Evolutionary conservation across 2,888 invertebrate genomes (phyloP), one percentile per base, ranked within the genome.

Genomic region (Odontocolon sp.): DNA sequence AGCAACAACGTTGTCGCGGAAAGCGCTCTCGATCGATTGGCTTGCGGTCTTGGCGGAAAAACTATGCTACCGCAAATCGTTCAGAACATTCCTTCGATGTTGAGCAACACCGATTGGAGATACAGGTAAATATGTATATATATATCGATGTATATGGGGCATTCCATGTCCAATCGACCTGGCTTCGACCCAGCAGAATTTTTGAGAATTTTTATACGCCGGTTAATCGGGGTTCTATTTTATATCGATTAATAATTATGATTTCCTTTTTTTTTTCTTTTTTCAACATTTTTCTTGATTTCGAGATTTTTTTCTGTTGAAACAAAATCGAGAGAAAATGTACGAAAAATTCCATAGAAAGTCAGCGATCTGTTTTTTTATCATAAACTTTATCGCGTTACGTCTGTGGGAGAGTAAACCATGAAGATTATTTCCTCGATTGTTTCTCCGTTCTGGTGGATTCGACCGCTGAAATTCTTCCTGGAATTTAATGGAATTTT

Each of bases 1-100:
- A 96, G 97, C 84, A 98, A 98, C 90, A 96, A 97, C 83, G 96
- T 98, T 3, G 97, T 98, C 52, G 99, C 98, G 0, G 99, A 99
- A 91, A 97, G 98, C 18, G 97, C 98, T 4, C 92, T 99, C 69
- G 99, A 99, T 92, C 95, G 99, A 80, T 93, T 99, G 87, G 98
- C 99, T n/a, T 99, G 98, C 91, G 98, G 98, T 2, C 93, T 99
- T 42, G 99, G 99, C 78, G 98, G 98, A 26, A 96, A 96, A 92
- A 96, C 96, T 0, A 96, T 99, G 92, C 92, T 99, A 78, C 97
- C 97, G 0, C 94, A 97, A 84, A 97, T 99, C 68, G 95, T 97
- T 80, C 93, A 93, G 56, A 95, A 94, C 86, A 94, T 99, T 80
- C 97, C 98, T 0, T 92, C 92, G 36, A 98, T 99, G 98, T 92